A percentile compares a stretch with the other conserved stretches of the same genome.
Evolutionary conservation across 1,140 invertebrate species (phyloP).

Genomic region (Mercenaria mercenaria): DNA sequence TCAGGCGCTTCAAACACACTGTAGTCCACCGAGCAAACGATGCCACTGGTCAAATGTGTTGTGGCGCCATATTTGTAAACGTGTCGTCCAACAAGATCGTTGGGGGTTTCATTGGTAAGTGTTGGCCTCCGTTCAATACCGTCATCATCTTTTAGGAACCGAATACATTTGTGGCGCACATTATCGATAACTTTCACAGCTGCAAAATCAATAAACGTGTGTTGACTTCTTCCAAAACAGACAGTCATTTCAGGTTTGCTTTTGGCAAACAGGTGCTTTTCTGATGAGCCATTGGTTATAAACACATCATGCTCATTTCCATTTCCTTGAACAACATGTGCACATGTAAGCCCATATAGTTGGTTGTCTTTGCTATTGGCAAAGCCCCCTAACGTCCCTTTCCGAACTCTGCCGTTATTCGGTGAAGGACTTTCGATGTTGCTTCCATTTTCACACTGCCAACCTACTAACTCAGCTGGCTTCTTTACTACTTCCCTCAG

Average conservation of each 20-base stretch:
- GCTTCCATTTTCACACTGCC: background rate
- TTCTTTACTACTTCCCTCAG: background rate
- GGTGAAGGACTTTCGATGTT: background rate
- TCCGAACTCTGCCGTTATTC: background rate
- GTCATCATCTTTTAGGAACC: background rate
- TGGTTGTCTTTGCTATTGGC: background rate
- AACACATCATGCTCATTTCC: background rate
- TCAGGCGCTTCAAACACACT: background rate
- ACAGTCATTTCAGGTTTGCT: background rate
- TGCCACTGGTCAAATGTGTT: background rate
- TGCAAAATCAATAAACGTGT: background rate
- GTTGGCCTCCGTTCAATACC: background rate
- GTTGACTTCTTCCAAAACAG: background rate
- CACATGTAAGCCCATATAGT: background rate
- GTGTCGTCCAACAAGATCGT: background rate
- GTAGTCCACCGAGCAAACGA: background rate
- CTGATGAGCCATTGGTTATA: background rate
- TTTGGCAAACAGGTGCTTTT: background rate
- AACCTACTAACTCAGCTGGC: background rate
- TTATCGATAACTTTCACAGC: background rate
- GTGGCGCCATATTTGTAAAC: background rate
- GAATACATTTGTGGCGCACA: background rate
- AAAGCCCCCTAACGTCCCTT: background rate
- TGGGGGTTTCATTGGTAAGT: background rate
- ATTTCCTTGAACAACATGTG: background rate